Base-by-base conservation (phyloP, 2,888 invertebrate species). In the Drosophila quinaria region DNA sequence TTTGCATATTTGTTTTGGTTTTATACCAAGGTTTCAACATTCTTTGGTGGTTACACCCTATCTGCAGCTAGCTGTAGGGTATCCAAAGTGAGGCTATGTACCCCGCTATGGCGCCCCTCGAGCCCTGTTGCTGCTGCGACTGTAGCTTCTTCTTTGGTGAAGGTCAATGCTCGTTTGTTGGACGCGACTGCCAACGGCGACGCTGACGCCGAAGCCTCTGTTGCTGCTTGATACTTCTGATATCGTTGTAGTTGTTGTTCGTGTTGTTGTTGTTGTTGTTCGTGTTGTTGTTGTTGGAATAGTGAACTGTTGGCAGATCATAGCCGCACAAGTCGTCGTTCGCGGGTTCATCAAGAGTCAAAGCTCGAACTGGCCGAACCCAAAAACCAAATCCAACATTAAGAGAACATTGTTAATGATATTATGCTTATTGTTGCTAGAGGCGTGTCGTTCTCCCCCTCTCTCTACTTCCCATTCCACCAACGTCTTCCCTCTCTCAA, bases 141-240 rank as follows among this genome's bases (percentile, higher is more conserved):
- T 55, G 49, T 72, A 71, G 67, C 72, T 74, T 80, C 76, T 86
- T 85, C 68, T 81, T 84, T 80, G 81, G 83, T 89, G 90, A 90
- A 91, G 90, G 90, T 91, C 90, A 90, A 90, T 90, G 90, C 78
- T 91, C 91, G 91, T 90, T 62, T 64, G 72, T 74, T 74, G 70
- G 77, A 80, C 78, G 68, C 64, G 52, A 54, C 39, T 62, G 74
- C 47, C 62, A 71, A 50, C 58, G 42, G n/a, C 60, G 29, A 13
- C 63, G 55, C n/a, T 11, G 39, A 9, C 22, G 50, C 10, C 68
- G 52, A 63, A 56, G 74, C n/a, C 31, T 17, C 54, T 41, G 41
- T 46, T 58, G 58, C 17, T 58, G 58, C 29, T 47, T 52, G 55
- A 54, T 58, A 52, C 47, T 62, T 46, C 41, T 78, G 41, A 51